Base-by-base conservation (phyloP, 2,113 vertebrate species). In the Menidia beryllina region DNA sequence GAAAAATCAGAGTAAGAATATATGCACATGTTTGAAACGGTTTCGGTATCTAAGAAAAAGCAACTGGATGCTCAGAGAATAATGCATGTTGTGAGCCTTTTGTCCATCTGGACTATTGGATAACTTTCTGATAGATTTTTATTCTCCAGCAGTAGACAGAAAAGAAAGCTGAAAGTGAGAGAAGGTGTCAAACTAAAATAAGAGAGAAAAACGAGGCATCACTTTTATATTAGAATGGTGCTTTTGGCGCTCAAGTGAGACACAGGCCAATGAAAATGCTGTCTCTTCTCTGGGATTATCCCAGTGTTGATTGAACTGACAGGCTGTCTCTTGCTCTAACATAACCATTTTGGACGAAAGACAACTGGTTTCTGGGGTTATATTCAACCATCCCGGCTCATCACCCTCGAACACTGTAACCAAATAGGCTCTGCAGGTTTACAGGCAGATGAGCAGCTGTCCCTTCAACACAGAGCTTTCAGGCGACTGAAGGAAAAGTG, bases 191-290 rank as follows among this genome's bases (percentile, higher is more conserved):
- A 56, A 69, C 51, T 45, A 17, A 24, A 45, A 58, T 53, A 24
- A 11, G 47, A 51, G 34, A 53, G 39, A 54, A 54, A 72, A 81
- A 36, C 34, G 59, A 72, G 49, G 68, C 70, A 51, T 68, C 71
- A 4, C 63, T 55, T 58, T 81, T 25, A 82, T 84, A 79, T 75
- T 84, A 81, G 72, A 67, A 72, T 55, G 65, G 56, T 76, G 67
- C 59, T 68, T 15, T 57, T 24, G 61, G 56, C 2, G 27, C 60
- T 54, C 68, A 66, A 77, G 74, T 53, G 58, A 82, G 78, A 83
- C 83, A 65, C 70, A 69, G 66, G 60, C 79, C 79, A 84, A 86
- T 88, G 80, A 89, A 86, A 89, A 71, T 48, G 73, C 68, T 1
- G 63, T 84, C 73, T 75, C 78, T 57, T 83, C 77, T 84, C 50